These are phyloP conservation scores for Diplodus puntazzo DNA, from an alignment of 2,797 vertebrate species.

Conservation along the genomic window DNA sequence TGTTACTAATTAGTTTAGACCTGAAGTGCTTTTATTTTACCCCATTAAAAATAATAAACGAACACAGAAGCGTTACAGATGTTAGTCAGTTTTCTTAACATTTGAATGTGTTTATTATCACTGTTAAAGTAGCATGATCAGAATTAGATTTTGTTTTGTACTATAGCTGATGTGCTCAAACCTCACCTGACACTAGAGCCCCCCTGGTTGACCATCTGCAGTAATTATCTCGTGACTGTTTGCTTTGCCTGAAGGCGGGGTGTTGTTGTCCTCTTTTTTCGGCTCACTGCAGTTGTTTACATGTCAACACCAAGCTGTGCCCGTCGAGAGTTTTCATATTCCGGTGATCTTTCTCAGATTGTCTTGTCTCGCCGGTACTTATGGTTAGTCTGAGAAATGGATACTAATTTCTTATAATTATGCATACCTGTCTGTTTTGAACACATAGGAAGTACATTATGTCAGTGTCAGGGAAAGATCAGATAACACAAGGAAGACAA, in stretches of 20 bases:
- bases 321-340: not conserved
- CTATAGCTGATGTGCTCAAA: not conserved
- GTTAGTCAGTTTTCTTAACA: not conserved
- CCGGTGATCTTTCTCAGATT: not conserved
- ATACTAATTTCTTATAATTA: not conserved
- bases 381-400: not conserved
- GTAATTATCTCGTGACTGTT: constrained; percentile 6
- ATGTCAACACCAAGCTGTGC: not conserved
- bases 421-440: not conserved
- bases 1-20: not conserved
- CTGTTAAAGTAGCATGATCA: not conserved
- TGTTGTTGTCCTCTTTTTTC: not conserved
- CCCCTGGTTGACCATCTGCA: not conserved
- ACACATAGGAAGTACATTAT: not conserved
- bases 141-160: not conserved
- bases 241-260: not conserved
- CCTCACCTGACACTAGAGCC: not conserved
- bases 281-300: constrained; percentile 16
- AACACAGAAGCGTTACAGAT: not conserved
- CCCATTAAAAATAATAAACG: not conserved
- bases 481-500: not conserved
- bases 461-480: not conserved
- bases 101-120: not conserved
- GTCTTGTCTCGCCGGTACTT: constrained; percentile 8
- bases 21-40: not conserved